Conservation (phyloP, 2,888 invertebrate genomes). For the Hirtodrosophila cameraria region DNA sequence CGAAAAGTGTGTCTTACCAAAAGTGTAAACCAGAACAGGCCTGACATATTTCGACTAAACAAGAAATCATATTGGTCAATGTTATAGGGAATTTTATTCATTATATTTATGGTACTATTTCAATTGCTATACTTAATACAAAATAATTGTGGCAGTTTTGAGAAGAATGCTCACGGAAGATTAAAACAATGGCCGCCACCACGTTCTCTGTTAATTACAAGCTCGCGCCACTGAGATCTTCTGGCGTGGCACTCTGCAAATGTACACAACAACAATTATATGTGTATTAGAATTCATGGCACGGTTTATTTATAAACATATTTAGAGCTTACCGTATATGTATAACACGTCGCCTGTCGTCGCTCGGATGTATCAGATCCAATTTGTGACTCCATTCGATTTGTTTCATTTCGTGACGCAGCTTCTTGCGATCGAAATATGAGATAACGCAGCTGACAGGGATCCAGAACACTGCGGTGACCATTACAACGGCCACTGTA, state of each 20-base stretch:
- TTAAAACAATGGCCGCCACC: conserved; percentile 55
- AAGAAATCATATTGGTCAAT: conserved; percentile 38
- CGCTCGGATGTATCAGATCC: conserved; percentile 90
- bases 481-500: conserved; percentile 89
- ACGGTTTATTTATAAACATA: no score
- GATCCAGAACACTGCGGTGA: conserved; percentile 97
- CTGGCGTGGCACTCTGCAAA: conserved; percentile 82
- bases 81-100: conserved; percentile 73
- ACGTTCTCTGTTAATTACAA: conserved; percentile 68
- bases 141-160: conserved; percentile 74
- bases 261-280: background rate
- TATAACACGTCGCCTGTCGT: conserved; percentile 89
- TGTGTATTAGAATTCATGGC: background rate
- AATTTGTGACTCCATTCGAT: conserved; percentile 89
- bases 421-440: conserved; percentile 91
- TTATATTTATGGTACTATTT: conserved; percentile 45
- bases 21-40: no score
- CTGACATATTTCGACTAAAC: no score
- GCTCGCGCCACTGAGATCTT: conserved; percentile 83
- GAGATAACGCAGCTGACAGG: conserved; percentile 95
- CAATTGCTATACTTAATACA: conserved; percentile 65
- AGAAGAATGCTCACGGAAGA: conserved; percentile 76
- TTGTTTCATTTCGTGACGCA: conserved; percentile 89
- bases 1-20: no score
- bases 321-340: conserved; percentile 86